phyloP scores from a whole-genome alignment of 2,113 vertebrate species.

The Eclectus roratus region DNA sequence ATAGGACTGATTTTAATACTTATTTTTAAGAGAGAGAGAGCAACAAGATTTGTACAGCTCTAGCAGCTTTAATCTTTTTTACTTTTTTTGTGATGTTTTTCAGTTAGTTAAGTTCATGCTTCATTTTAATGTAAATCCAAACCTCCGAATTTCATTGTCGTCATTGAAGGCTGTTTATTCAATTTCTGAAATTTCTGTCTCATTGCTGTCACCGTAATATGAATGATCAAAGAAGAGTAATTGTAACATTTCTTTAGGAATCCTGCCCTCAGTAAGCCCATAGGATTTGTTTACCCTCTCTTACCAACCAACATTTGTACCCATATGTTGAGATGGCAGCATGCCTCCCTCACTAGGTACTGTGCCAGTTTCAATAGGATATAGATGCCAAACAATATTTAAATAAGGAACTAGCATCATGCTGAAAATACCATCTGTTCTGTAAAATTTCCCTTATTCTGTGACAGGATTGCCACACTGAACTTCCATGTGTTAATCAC shows the following conservation, averaged over 20 bases:
- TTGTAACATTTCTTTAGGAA: conserved; percentile 58
- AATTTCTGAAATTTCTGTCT: not conserved
- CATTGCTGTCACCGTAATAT: conserved; percentile 36
- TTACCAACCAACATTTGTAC: conserved; percentile 55
- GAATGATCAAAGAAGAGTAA: conserved; percentile 58
- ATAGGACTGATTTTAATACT: not conserved
- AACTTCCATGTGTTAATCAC: conserved; percentile 57
- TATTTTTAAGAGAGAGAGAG: not conserved
- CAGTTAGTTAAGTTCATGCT: not conserved
- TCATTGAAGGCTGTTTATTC: conserved; percentile 53
- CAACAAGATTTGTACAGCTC: not conserved
- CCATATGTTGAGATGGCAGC: conserved; percentile 70
- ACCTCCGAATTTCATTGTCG: conserved; percentile 33
- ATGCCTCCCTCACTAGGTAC: conserved; percentile 36
- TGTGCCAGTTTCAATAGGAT: conserved; percentile 60
- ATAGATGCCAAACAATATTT: conserved; percentile 69
- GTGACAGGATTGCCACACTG: conserved; percentile 45
- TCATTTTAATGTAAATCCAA: conserved; percentile 52
- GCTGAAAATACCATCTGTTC: conserved; percentile 68
- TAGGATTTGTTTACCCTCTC: conserved; percentile 66
- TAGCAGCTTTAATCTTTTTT: not conserved
- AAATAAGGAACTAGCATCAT: conserved; percentile 63
- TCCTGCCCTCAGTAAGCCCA: conserved; percentile 55
- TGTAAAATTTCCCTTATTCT: conserved; percentile 58
- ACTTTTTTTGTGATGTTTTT: not conserved